Evolutionary conservation across 1,140 invertebrate species (phyloP).

Genomic region (Sycophaga agraensis): DNA sequence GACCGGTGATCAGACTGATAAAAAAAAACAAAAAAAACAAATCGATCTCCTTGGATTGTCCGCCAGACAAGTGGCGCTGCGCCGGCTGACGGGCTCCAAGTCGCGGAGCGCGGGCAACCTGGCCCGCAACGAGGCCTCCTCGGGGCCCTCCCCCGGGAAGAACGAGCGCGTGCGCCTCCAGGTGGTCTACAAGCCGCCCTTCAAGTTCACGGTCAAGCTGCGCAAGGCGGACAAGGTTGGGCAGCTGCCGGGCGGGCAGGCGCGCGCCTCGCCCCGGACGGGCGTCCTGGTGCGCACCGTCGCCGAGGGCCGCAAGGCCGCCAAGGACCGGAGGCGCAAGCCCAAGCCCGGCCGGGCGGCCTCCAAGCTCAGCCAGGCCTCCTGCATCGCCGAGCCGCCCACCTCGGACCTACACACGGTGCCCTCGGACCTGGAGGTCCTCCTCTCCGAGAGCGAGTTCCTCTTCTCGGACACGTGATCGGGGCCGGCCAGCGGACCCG

Average conservation of each 20-base stretch:
- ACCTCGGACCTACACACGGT: conserved; percentile 65
- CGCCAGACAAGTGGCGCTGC: conserved; percentile 34
- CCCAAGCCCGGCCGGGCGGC: conserved; percentile 18
- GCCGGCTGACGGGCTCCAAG: conserved; percentile 41
- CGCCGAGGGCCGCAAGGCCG: conserved; percentile 5
- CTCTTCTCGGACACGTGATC: conserved; percentile 62
- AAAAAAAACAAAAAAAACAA: too few relatives aligned
- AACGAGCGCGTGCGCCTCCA: conserved; percentile 72
- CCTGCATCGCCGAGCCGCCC: conserved; percentile 43
- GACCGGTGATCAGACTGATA: too few relatives aligned
- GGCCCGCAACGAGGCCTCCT: conserved; percentile 40
- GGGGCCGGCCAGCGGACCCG: background rate
- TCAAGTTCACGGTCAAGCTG: conserved; percentile 79
- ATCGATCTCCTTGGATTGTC: background rate
- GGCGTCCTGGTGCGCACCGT: conserved; percentile 54
- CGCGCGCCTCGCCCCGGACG: conserved; percentile 42
- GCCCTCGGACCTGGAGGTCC: conserved; percentile 65
- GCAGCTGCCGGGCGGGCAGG: conserved; percentile 34
- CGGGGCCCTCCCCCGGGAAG: background rate
- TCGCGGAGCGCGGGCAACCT: conserved; percentile 39
- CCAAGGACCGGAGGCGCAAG: conserved; percentile 14
- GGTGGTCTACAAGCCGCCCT: conserved; percentile 82
- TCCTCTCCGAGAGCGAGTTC: conserved; percentile 65
- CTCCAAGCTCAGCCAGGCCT: conserved; percentile 30
- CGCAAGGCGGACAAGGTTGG: conserved; percentile 66